These are phyloP conservation scores for Drosophila birchii DNA, from an alignment of 2,888 invertebrate species.

Conservation along the genomic window DNA sequence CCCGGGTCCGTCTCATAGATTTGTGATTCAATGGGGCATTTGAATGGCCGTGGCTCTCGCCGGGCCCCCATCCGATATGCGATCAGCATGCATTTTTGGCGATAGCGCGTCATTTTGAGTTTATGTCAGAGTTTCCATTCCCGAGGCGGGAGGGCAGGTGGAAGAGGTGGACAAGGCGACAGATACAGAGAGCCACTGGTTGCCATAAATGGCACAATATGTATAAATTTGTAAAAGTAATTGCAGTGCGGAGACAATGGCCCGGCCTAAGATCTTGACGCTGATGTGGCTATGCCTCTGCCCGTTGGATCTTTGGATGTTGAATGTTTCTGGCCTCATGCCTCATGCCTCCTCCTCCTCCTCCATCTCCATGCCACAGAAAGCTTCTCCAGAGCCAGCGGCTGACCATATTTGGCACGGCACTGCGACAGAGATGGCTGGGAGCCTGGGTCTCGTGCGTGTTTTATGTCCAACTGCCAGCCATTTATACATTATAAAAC, in stretches of 20 bases:
- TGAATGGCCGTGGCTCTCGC: slow-evolving; percentile 50
- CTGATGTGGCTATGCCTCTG: slow-evolving; percentile 33
- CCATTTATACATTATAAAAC: slow-evolving; percentile 80
- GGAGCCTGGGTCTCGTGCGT: slow-evolving; percentile 60
- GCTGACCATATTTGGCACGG: slow-evolving; percentile 67
- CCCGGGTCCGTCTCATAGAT: slow-evolving; percentile 43
- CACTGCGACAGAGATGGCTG: slow-evolving; percentile 69
- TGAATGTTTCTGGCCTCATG: slow-evolving; percentile 2
- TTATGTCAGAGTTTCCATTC: slow-evolving; percentile 56
- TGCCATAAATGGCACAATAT: slow-evolving; percentile 80
- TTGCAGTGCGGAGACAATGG: slow-evolving; percentile 77
- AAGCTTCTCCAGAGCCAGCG: slow-evolving; percentile 14
- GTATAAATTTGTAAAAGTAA: slow-evolving; percentile 84
- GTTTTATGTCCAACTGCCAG: slow-evolving; percentile 80
- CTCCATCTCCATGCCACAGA: slow-evolving; percentile 50
- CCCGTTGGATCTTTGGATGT: slow-evolving; percentile 15
- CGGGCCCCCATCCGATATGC: slow-evolving; percentile 37
- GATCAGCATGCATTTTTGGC: slow-evolving; percentile 79
- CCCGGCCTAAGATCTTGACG: slow-evolving; percentile 51
- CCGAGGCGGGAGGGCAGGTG: not conserved
- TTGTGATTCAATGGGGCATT: slow-evolving; percentile 71
- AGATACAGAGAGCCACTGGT: slow-evolving; percentile 63
- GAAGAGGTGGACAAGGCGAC: slow-evolving; percentile 58
- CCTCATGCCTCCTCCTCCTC: not conserved
- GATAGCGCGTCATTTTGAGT: slow-evolving; percentile 76